Conservation (phyloP, 2,888 invertebrate genomes). For the Exephanes ischioxanthus region DNA sequence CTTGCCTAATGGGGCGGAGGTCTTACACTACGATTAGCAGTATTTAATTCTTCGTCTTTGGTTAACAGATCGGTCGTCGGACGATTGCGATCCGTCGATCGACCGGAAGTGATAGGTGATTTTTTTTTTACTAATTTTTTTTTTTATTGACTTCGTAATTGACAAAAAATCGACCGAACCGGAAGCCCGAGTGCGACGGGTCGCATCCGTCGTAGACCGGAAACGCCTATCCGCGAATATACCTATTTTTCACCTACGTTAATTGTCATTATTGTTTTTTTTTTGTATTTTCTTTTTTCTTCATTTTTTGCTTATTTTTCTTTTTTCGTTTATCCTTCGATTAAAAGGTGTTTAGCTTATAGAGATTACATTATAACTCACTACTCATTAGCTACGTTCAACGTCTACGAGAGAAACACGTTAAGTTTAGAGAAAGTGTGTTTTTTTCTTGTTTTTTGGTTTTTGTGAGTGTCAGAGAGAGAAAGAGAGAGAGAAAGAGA, state of each 20-base stretch:
- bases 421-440: constrained; percentile 76
- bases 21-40: constrained; percentile 82
- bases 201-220: constrained; percentile 61
- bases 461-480: too few relatives aligned
- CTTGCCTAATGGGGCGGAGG: constrained; percentile 80
- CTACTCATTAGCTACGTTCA: constrained; percentile 82
- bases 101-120: neutral
- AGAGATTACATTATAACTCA: constrained; percentile 82
- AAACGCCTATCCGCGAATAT: constrained; percentile 77
- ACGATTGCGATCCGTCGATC: constrained; percentile 52
- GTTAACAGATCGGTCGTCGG: constrained; percentile 54
- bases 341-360: constrained; percentile 81
- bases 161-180: neutral
- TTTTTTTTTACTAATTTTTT: constrained; percentile 34
- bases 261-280: constrained; percentile 71
- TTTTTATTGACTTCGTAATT: neutral
- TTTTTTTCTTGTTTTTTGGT: constrained; percentile 11
- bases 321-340: constrained; percentile 71
- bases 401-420: constrained; percentile 82
- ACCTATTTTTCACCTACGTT: constrained; percentile 80
- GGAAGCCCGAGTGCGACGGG: constrained; percentile 19
- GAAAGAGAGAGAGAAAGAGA: too few relatives aligned
- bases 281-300: constrained; percentile 10
- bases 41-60: constrained; percentile 75
- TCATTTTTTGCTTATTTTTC: constrained; percentile 39